phyloP scores from a whole-genome alignment of 2,797 vertebrate species.

The Typhlichthys subterraneus region DNA sequence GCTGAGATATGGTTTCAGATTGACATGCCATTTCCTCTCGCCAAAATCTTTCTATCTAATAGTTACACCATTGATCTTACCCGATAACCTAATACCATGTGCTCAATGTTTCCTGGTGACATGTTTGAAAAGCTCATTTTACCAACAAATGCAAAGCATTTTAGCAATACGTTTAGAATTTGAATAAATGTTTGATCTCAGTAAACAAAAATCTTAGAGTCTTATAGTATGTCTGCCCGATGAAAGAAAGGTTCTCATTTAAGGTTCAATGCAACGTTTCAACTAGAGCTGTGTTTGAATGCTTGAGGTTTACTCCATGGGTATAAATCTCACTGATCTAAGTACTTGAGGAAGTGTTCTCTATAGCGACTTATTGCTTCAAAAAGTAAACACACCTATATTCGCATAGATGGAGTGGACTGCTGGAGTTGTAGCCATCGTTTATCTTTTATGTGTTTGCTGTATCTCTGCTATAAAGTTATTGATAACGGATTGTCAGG shows the following conservation, averaged over 20 bases:
- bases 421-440: too few relatives aligned
- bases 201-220: background rate
- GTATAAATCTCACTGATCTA: background rate
- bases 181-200: too few relatives aligned
- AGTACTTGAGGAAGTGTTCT: too few relatives aligned
- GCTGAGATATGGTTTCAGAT: conserved; percentile 64
- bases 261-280: conserved; percentile 7
- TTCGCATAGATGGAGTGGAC: too few relatives aligned
- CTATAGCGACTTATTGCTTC: too few relatives aligned
- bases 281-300: conserved; percentile 3
- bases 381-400: too few relatives aligned
- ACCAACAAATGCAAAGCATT: conserved; percentile 1
- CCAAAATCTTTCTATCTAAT: conserved; percentile 9
- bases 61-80: conserved; percentile 15
- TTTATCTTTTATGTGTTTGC: too few relatives aligned
- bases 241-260: background rate
- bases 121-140: background rate
- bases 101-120: background rate
- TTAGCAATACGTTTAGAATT: background rate
- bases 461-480: too few relatives aligned
- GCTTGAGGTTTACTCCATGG: background rate
- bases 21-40: conserved; percentile 32
- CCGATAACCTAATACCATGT: background rate
- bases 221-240: background rate
- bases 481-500: too few relatives aligned